Percentiles rank a stretch among this genome's conserved stretches.
Evolutionary conservation across 1,140 invertebrate genomes (phyloP).

Genomic region (Melipona quadrifasciata): DNA sequence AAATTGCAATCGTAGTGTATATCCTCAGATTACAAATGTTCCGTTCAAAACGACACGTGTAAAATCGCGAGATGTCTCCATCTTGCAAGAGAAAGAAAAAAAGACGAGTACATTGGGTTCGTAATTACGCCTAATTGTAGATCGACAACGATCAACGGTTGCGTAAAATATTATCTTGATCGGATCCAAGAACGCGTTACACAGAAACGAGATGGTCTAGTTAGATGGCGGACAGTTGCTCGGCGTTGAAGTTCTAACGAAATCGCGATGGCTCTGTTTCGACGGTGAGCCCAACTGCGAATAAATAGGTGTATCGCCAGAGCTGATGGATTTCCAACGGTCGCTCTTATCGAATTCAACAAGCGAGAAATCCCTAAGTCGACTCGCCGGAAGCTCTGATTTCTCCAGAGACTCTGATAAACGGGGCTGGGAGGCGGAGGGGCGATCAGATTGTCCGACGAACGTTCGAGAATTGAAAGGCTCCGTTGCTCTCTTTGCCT

Average conservation of each 20-base stretch:
- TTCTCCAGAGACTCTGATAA: constrained; percentile 34
- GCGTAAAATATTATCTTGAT: not conserved
- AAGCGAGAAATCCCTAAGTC: constrained; percentile 29
- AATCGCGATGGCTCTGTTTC: not conserved
- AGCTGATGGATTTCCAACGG: constrained; percentile 30
- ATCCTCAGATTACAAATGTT: too few relatives aligned
- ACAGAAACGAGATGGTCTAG: not conserved
- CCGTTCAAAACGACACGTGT: too few relatives aligned
- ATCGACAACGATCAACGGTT: not conserved
- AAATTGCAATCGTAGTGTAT: too few relatives aligned
- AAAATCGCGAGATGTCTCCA: too few relatives aligned
- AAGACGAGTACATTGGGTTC: not conserved
- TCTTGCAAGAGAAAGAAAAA: not conserved
- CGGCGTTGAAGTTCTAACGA: not conserved
- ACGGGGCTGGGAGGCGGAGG: not conserved
- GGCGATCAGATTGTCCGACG: constrained; percentile 30
- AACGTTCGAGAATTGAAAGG: constrained; percentile 19
- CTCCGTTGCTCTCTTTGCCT: constrained; percentile 3
- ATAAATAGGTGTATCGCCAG: constrained; percentile 21
- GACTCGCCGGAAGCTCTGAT: constrained; percentile 30
- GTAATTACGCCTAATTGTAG: not conserved
- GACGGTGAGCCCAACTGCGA: not conserved
- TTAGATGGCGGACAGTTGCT: not conserved
- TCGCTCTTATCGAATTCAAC: constrained; percentile 46
- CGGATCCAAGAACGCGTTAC: not conserved